Evolutionary conservation across 1,140 invertebrate genomes (phyloP).

Genomic region (Brachionus rubens): DNA sequence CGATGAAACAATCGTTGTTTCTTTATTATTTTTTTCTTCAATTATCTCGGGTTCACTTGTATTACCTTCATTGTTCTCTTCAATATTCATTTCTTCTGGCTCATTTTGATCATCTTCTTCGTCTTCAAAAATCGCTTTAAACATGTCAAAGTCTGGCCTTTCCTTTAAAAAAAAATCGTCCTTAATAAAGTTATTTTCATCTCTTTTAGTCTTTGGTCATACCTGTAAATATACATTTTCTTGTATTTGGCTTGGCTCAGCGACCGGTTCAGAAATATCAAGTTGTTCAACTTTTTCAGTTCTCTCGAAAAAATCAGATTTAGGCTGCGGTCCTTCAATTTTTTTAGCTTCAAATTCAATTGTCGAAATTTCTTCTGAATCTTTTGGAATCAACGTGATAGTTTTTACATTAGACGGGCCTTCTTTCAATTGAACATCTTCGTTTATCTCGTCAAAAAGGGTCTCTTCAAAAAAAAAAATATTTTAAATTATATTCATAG

Average conservation of each 20-base stretch:
- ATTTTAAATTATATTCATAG: not conserved
- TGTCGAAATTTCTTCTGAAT: not conserved
- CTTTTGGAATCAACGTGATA: not conserved
- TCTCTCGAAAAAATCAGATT: not conserved
- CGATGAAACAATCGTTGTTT: not conserved
- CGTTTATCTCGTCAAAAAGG: conserved; percentile 4
- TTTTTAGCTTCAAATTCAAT: conserved; percentile 22
- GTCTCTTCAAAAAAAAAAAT: not conserved
- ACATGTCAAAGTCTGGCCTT: conserved; percentile 62
- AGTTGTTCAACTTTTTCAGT: too few relatives aligned
- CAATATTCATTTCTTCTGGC: not conserved
- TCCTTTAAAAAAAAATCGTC: conserved; percentile 49
- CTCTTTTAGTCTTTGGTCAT: not conserved
- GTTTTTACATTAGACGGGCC: not conserved
- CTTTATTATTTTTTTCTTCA: not conserved
- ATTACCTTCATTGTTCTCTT: conserved; percentile 38
- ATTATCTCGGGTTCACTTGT: not conserved
- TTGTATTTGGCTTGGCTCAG: not conserved
- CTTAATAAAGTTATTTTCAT: not conserved
- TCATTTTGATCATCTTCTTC: conserved; percentile 48
- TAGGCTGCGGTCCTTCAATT: not conserved
- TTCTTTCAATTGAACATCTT: not conserved
- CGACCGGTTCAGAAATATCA: not conserved
- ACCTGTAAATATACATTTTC: conserved; percentile 36
- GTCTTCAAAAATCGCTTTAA: conserved; percentile 64